Percentiles rank a stretch among this genome's conserved stretches.
Evolutionary conservation across 2,888 invertebrate genomes (phyloP).

Genomic region (Pyrochroa serraticornis): DNA sequence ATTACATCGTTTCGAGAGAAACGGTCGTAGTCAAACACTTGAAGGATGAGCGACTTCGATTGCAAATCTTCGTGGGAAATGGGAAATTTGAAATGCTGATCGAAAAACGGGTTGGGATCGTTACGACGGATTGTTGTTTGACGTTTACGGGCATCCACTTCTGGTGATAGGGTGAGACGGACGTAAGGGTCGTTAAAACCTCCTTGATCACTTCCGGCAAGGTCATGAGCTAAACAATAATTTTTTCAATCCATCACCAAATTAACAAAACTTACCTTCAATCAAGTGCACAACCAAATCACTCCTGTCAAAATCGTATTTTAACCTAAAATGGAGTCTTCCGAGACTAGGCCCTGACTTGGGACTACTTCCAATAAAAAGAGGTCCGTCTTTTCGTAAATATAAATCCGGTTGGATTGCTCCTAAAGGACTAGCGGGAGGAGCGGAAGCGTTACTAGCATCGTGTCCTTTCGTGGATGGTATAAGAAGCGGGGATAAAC

Average conservation of each 20-base stretch:
- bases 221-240: slow-evolving; percentile 71
- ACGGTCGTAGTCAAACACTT: slow-evolving; percentile 72
- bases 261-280: slow-evolving; percentile 68
- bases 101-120: slow-evolving; percentile 85
- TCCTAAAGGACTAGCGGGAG: slow-evolving; percentile 63
- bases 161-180: slow-evolving; percentile 77
- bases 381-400: slow-evolving; percentile 77
- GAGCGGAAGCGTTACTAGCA: slow-evolving; percentile 55
- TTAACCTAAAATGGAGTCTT: slow-evolving; percentile 81
- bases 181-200: slow-evolving; percentile 92
- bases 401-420: slow-evolving; percentile 88
- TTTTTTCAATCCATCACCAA: not conserved
- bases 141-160: slow-evolving; percentile 82
- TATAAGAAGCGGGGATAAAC: slow-evolving; percentile 79
- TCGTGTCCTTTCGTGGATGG: slow-evolving; percentile 66
- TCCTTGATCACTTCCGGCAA: slow-evolving; percentile 82
- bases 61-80: slow-evolving; percentile 86
- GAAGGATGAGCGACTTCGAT: slow-evolving; percentile 77
- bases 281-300: slow-evolving; percentile 91
- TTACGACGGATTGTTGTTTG: slow-evolving; percentile 85
- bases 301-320: slow-evolving; percentile 88
- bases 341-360: slow-evolving; percentile 73
- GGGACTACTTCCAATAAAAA: slow-evolving; percentile 71
- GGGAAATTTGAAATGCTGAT: slow-evolving; percentile 92
- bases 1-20: slow-evolving; percentile 89